Conservation (phyloP, 1,140 invertebrate genomes). For the Tetranychus urticae region DNA sequence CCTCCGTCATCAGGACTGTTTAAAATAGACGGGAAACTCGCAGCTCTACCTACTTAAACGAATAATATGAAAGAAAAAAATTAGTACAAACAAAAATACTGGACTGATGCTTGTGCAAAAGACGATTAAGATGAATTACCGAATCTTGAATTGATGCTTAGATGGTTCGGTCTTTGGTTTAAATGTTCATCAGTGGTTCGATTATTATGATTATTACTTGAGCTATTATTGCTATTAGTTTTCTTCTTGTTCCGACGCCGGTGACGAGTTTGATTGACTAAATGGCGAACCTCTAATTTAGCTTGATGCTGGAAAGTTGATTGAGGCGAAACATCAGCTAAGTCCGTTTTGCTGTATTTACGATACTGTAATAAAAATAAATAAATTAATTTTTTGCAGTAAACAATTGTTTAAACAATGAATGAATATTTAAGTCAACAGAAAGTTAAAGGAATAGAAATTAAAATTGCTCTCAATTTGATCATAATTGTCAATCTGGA, state of each 20-base stretch:
- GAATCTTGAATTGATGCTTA: not conserved
- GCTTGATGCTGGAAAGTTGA: constrained; percentile 59
- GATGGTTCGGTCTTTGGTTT: not conserved
- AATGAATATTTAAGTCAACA: too few species aligned
- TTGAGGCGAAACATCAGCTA: constrained; percentile 39
- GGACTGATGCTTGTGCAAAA: not conserved
- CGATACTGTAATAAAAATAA: constrained; percentile 41
- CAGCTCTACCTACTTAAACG: not conserved
- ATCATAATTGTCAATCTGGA: too few species aligned
- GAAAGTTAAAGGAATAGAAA: too few species aligned
- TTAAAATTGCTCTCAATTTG: too few species aligned
- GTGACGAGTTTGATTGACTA: constrained; percentile 51
- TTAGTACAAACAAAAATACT: too few species aligned
- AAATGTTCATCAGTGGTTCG: not conserved
- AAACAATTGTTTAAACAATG: too few species aligned
- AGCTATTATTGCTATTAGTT: not conserved
- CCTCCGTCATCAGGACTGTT: constrained; percentile 53
- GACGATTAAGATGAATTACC: not conserved
- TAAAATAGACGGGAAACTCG: constrained; percentile 2
- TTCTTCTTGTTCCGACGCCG: constrained; percentile 39
- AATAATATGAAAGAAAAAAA: not conserved
- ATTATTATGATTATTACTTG: not conserved
- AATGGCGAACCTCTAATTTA: constrained; percentile 63
- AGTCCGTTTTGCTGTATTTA: constrained; percentile 68
- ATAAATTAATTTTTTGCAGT: not conserved